phyloP scores from a whole-genome alignment of 2,888 invertebrate species.

The Strigamia maritima region DNA sequence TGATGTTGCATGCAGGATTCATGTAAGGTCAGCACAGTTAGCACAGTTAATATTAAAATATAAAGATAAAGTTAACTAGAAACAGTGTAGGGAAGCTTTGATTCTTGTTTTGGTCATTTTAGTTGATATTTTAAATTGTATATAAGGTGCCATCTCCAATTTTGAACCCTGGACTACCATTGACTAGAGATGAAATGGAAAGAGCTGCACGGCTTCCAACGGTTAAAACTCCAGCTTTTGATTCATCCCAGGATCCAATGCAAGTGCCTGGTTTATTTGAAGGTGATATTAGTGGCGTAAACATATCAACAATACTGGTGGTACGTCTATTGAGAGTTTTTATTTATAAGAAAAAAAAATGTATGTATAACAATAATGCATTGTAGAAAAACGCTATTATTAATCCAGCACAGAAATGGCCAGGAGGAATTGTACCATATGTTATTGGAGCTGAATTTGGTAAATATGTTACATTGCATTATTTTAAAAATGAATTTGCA shows the following conservation, averaged over 20 bases:
- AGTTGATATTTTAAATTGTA: background rate
- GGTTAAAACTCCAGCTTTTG: background rate
- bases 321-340: background rate
- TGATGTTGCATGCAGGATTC: background rate
- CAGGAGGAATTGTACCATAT: slow-evolving; percentile 48
- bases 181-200: slow-evolving; percentile 12
- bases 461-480: slow-evolving; percentile 43
- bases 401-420: slow-evolving; percentile 46
- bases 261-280: background rate
- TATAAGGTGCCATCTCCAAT: background rate
- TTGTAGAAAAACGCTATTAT: slow-evolving; percentile 46
- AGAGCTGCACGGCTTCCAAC: background rate
- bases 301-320: background rate
- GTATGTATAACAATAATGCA: background rate
- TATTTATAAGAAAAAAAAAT: background rate
- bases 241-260: background rate
- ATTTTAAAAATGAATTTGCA: background rate
- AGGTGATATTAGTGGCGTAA: slow-evolving; percentile 24
- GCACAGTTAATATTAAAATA: background rate
- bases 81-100: background rate
- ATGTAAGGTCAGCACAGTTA: background rate
- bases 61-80: background rate
- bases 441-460: slow-evolving; percentile 48
- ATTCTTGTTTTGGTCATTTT: background rate
- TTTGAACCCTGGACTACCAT: background rate